Percentiles rank a stretch among this genome's conserved stretches.
Evolutionary conservation across 2,888 invertebrate species (phyloP).

Genomic region (Lochmaea capreae): DNA sequence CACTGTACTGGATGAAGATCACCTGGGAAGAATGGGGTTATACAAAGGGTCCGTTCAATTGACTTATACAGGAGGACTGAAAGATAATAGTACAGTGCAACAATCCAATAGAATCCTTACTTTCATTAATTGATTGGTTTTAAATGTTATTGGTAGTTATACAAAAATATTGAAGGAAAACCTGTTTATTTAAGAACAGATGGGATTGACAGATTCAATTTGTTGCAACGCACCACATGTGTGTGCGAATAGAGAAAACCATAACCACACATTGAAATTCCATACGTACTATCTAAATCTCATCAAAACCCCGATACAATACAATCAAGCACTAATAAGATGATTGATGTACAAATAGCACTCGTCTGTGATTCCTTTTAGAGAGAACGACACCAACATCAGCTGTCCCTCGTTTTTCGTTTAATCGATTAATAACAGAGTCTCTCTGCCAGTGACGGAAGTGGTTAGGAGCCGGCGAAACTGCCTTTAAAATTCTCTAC

Average conservation of each 20-base stretch:
- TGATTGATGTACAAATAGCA: slow-evolving; percentile 42
- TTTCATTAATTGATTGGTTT: no score
- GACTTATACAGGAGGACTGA: no score
- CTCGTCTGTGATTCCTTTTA: slow-evolving; percentile 39
- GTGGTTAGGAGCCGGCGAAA: slow-evolving; percentile 27
- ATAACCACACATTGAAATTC: neutral
- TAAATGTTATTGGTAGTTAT: no score
- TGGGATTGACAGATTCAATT: neutral
- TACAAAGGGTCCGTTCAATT: no score
- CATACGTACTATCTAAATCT: slow-evolving; percentile 19
- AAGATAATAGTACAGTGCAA: no score
- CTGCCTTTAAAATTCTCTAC: slow-evolving; percentile 28
- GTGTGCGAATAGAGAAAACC: slow-evolving; percentile 2
- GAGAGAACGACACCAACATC: slow-evolving; percentile 31
- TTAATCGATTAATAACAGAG: slow-evolving; percentile 39
- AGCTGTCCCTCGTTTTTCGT: slow-evolving; percentile 36
- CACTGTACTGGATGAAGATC: no score
- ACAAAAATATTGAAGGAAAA: no score
- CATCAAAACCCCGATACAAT: slow-evolving; percentile 21
- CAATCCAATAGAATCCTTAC: no score
- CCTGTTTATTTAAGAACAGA: neutral
- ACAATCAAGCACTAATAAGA: slow-evolving; percentile 40
- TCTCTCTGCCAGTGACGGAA: slow-evolving; percentile 33
- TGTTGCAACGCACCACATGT: neutral
- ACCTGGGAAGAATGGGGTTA: no score